phyloP scores from a whole-genome alignment of 2,888 invertebrate species.

The Quadriops clusia region DNA sequence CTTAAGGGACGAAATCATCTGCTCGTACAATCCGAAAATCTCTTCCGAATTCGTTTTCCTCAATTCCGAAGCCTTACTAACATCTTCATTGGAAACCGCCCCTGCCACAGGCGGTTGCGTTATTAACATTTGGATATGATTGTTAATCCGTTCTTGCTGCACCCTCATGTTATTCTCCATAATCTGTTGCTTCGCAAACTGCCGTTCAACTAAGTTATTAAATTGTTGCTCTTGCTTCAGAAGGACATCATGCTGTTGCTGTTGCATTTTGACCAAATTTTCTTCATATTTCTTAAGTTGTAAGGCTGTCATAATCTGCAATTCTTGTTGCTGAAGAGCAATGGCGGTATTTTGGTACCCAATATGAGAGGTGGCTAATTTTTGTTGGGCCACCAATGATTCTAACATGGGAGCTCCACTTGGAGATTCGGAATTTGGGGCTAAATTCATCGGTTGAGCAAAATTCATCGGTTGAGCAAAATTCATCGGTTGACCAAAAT shows the following conservation, averaged over 20 bases:
- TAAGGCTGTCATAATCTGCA: slow-evolving; percentile 47
- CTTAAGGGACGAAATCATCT: slow-evolving; percentile 41
- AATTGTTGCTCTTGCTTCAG: slow-evolving; percentile 43
- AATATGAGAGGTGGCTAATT: slow-evolving; percentile 31
- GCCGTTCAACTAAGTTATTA: slow-evolving; percentile 41
- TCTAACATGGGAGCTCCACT: slow-evolving; percentile 7
- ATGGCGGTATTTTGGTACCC: slow-evolving; percentile 44
- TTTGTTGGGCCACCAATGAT: slow-evolving; percentile 25
- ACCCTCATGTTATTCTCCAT: slow-evolving; percentile 47
- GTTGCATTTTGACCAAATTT: slow-evolving; percentile 43
- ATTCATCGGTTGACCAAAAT: no score
- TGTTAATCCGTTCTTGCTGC: slow-evolving; percentile 50
- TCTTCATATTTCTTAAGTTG: slow-evolving; percentile 53
- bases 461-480: no score
- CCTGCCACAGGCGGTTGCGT: slow-evolving; percentile 21
- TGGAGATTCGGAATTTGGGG: background rate
- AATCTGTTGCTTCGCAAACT: slow-evolving; percentile 43
- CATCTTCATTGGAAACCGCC: slow-evolving; percentile 17
- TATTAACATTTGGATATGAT: slow-evolving; percentile 44
- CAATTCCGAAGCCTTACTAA: slow-evolving; percentile 32
- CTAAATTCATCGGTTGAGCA: background rate
- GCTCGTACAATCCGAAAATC: slow-evolving; percentile 24
- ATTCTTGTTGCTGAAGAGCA: slow-evolving; percentile 50
- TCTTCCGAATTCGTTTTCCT: slow-evolving; percentile 21
- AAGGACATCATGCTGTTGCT: slow-evolving; percentile 43